Evolutionary conservation across 2,797 vertebrate genomes (phyloP), one percentile per base, ranked within the genome.

Genomic region (Poeciliopsis infans): DNA sequence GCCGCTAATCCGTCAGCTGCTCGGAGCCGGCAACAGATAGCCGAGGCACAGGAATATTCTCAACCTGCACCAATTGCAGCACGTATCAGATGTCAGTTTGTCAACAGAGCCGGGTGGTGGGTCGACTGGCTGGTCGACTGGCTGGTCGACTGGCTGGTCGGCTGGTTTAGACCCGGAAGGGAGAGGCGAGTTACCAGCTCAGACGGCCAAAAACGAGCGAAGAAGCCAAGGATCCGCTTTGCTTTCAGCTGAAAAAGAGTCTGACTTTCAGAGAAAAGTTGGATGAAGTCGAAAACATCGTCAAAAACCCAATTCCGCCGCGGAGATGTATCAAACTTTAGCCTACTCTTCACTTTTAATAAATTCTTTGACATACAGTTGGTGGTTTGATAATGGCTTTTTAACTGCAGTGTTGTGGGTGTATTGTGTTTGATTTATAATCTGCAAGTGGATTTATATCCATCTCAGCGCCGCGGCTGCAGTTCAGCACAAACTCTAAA

Each of bases 11-110:
- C 87, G 81, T 94, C 92, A 94, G 93, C 92, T 93, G 93, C 87
- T 92, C 59, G 73, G 83, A 81, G 75, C 75, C 89, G 90, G 86
- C 88, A 80, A 87, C 25, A 83, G 87, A 78, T 74, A 73, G 85
- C 80, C 73, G 7, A 85, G 86, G 88, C 86, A 74, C 85, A 85
- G 88, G 90, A 92, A 90, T 83, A 89, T 83, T 84, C 82, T 70
- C 77, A 78, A 28, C 85, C 82, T 81, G 73, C 55, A 33, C 86
- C 90, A 90, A 72, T 86, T 88, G 87, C 82, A 74, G 83, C 74
- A 61, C 79, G 83, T 89, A 92, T 94, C 92, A 88, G 89, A 91
- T 94, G 91, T 92, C 90, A 92, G 78, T 93, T 92, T 93, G 91
- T 91, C 88, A 88, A 92, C 88, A 83, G 85, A 79, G 85, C 85